Evolutionary conservation across 2,888 invertebrate genomes (phyloP).

Genomic region (Sipunculus nudus): DNA sequence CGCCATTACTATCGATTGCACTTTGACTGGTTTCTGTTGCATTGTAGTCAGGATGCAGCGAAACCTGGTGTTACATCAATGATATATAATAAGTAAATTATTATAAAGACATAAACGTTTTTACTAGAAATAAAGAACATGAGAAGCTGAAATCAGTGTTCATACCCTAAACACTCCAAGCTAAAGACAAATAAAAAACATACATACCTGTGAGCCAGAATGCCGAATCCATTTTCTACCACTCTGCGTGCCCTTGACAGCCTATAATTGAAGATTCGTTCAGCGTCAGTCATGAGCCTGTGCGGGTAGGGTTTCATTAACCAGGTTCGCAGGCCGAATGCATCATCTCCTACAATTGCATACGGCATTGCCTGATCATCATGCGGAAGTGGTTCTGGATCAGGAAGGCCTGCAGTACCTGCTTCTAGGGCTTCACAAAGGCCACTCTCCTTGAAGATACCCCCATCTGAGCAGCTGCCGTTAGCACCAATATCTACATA

Average conservation of each 20-base stretch:
- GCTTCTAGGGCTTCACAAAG: conserved; percentile 5
- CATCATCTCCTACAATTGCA: conserved; percentile 8
- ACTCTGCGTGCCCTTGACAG: conserved; percentile 13
- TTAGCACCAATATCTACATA: conserved; percentile 3
- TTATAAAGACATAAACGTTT: background rate
- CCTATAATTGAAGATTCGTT: background rate
- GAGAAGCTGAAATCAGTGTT: too few species aligned
- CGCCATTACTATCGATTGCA: background rate
- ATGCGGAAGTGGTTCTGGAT: conserved; percentile 9
- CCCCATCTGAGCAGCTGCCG: conserved; percentile 2
- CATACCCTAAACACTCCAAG: too few species aligned
- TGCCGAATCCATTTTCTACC: conserved; percentile 2
- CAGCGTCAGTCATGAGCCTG: background rate
- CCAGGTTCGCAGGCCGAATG: conserved; percentile 15
- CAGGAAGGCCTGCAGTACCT: conserved; percentile 1
- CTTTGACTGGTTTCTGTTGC: background rate
- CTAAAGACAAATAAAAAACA: background rate
- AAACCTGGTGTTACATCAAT: too few species aligned
- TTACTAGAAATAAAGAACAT: background rate
- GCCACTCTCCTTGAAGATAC: background rate
- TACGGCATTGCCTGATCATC: conserved; percentile 12
- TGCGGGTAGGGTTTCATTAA: conserved; percentile 9
- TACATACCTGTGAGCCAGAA: background rate
- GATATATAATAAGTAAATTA: too few species aligned
- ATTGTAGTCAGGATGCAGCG: background rate